Evolutionary conservation across 1,140 invertebrate species (phyloP).

Genomic region (Drosophila sproati): DNA sequence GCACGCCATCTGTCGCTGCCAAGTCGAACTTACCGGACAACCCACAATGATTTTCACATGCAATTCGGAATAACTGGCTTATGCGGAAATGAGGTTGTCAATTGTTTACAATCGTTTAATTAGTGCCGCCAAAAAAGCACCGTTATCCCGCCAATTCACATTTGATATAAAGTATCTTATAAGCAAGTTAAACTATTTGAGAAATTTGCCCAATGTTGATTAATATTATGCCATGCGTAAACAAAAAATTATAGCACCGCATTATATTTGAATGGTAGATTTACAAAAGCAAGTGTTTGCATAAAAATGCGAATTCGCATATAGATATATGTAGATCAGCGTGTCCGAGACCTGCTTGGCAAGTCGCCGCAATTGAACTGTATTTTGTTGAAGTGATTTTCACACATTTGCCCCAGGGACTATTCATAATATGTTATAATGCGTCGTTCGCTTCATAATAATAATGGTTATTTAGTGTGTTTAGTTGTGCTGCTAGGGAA

Average conservation of each 20-base stretch:
- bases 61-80: slow-evolving; percentile 53
- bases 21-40: slow-evolving; percentile 24
- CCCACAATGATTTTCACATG: slow-evolving; percentile 45
- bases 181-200: not conserved
- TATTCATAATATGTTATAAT: slow-evolving; percentile 62
- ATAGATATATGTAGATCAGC: slow-evolving; percentile 15
- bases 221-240: slow-evolving; percentile 61
- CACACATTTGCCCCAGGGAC: slow-evolving; percentile 54
- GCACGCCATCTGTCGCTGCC: slow-evolving; percentile 42
- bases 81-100: slow-evolving; percentile 66
- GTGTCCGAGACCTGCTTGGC: slow-evolving; percentile 7
- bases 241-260: slow-evolving; percentile 35
- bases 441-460: slow-evolving; percentile 9
- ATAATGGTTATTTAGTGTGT: slow-evolving; percentile 43
- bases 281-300: slow-evolving; percentile 38
- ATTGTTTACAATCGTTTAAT: slow-evolving; percentile 54
- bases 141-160: slow-evolving; percentile 35
- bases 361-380: slow-evolving; percentile 16
- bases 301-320: slow-evolving; percentile 51
- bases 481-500: slow-evolving; percentile 60
- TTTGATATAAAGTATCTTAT: slow-evolving; percentile 18
- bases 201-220: slow-evolving; percentile 17
- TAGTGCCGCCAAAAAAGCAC: slow-evolving; percentile 47
- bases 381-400: slow-evolving; percentile 62
- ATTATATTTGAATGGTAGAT: slow-evolving; percentile 56